Evolutionary conservation across 2,113 vertebrate species (phyloP).

Genomic region (Corythornis cristatus): DNA sequence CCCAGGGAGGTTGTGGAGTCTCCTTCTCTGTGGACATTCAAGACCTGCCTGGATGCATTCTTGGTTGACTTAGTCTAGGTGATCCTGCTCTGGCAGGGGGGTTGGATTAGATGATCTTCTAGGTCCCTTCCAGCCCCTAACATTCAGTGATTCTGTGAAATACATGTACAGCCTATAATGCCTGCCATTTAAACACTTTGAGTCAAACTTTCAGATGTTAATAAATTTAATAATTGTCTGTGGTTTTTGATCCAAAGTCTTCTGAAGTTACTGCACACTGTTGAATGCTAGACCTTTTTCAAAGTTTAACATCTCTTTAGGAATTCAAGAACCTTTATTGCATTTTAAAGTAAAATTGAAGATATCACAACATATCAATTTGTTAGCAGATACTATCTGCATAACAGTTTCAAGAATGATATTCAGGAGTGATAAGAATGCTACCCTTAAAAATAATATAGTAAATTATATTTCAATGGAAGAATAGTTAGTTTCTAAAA

Average conservation of each 20-base stretch:
- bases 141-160: no score
- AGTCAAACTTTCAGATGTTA: not conserved
- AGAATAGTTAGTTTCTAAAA: not conserved
- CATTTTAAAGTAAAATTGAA: not conserved
- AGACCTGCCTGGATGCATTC: no score
- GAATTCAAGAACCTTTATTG: not conserved
- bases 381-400: not conserved
- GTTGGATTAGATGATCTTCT: no score
- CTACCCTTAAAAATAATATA: not conserved
- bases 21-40: no score
- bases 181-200: no score
- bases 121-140: no score
- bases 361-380: not conserved
- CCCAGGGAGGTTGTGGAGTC: no score
- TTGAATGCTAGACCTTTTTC: not conserved
- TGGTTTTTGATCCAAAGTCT: not conserved
- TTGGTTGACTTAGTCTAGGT: no score
- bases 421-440: not conserved
- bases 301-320: not conserved
- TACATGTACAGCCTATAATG: no score
- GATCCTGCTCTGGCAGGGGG: no score
- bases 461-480: not conserved
- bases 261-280: not conserved
- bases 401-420: not conserved
- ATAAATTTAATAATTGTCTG: not conserved